phyloP scores from a whole-genome alignment of 2,888 invertebrate genomes.

The Taphrorychus bicolor region DNA sequence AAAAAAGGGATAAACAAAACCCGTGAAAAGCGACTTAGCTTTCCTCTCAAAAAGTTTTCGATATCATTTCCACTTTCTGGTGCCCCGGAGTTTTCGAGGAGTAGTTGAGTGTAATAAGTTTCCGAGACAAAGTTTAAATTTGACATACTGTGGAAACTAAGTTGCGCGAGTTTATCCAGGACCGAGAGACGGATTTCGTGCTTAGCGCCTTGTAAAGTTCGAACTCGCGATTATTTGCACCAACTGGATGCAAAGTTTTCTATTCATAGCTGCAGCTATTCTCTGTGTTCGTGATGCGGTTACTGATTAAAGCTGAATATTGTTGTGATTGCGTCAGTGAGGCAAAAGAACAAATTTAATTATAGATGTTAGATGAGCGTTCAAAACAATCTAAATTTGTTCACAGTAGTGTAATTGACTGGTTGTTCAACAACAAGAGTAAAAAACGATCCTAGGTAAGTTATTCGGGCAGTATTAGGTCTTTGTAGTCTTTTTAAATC shows the following conservation, averaged over 20 bases:
- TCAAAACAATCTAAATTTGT: too few relatives aligned
- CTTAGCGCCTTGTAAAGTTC: neutral
- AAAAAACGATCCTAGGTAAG: too few relatives aligned
- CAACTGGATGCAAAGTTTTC: neutral
- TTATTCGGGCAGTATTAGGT: too few relatives aligned
- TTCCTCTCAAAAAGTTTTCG: neutral
- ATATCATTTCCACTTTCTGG: constrained; percentile 5
- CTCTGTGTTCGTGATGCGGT: neutral
- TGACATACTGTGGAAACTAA: constrained; percentile 11
- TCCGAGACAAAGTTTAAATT: constrained; percentile 11
- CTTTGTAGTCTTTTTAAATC: too few relatives aligned
- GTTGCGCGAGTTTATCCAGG: neutral
- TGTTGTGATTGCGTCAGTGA: too few relatives aligned
- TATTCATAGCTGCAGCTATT: neutral
- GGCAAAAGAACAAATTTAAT: too few relatives aligned
- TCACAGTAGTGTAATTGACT: too few relatives aligned
- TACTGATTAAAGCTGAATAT: neutral
- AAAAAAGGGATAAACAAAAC: neutral
- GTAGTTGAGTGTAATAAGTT: constrained; percentile 2
- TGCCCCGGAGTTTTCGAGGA: neutral
- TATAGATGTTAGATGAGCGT: too few relatives aligned
- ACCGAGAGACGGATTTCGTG: neutral
- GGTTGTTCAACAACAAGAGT: too few relatives aligned
- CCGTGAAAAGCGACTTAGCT: neutral
- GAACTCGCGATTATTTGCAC: neutral